Percentiles rank a stretch among this genome's conserved stretches.
phyloP scores from a whole-genome alignment of 2,888 invertebrate genomes.

The Aromia moschata region DNA sequence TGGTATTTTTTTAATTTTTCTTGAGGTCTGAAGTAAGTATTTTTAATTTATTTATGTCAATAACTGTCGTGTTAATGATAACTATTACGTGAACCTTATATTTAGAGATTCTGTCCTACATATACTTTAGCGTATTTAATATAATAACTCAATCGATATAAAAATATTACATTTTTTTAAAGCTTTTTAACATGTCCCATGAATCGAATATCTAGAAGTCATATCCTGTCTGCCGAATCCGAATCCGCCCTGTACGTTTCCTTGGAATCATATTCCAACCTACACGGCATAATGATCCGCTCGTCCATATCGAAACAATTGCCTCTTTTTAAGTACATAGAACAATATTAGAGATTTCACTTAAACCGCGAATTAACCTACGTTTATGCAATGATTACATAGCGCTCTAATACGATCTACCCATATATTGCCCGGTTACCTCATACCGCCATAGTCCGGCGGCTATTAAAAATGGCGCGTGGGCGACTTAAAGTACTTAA shows the following conservation, averaged over 20 bases:
- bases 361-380: conserved; percentile 10
- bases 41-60: too few species aligned
- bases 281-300: background rate
- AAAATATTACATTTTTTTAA: too few species aligned
- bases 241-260: background rate
- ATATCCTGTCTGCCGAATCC: too few species aligned
- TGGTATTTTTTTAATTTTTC: too few species aligned
- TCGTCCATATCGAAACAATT: background rate
- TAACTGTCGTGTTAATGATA: too few species aligned
- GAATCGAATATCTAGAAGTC: too few species aligned
- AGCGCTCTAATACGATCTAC: background rate
- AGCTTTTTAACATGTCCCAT: too few species aligned
- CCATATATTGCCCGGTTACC: conserved; percentile 19
- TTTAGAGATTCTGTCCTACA: too few species aligned
- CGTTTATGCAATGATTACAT: conserved; percentile 10
- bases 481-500: conserved; percentile 20
- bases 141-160: too few species aligned
- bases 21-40: too few species aligned
- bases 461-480: conserved; percentile 13
- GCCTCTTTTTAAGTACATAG: background rate
- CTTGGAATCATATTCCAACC: background rate
- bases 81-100: too few species aligned
- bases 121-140: too few species aligned
- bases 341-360: conserved; percentile 2
- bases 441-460: conserved; percentile 13